Evolutionary conservation across 92 coral and sea anemone species (phyloP).

Genomic region (Chrysogorgia sp.): DNA sequence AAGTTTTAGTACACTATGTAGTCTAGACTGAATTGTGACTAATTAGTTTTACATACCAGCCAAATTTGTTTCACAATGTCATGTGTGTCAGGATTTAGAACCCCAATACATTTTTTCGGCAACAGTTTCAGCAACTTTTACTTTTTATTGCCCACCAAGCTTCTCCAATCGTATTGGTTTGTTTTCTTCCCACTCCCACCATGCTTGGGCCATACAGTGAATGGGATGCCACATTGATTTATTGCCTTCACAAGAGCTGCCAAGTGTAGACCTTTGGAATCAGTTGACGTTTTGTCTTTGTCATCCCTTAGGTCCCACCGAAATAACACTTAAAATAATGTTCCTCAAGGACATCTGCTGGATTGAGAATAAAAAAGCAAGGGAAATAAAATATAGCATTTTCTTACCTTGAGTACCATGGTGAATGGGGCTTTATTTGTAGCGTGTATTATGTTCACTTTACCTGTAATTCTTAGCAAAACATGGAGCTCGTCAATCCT

Average conservation of each 20-base stretch:
- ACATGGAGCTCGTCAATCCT: too few relatives aligned
- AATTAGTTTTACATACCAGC: background rate
- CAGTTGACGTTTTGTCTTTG: background rate
- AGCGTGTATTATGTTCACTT: too few relatives aligned
- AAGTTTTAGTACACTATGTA: too few relatives aligned
- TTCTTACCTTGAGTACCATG: too few relatives aligned
- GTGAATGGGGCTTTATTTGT: too few relatives aligned
- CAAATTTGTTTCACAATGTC: constrained; percentile 26
- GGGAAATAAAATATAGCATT: too few relatives aligned
- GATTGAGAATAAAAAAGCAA: too few relatives aligned
- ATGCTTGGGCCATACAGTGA: constrained; percentile 7
- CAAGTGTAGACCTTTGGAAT: background rate
- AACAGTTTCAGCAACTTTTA: constrained; percentile 5
- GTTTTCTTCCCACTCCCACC: constrained; percentile 19
- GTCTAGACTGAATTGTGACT: too few relatives aligned
- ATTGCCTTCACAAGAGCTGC: background rate
- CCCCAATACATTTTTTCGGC: constrained; percentile 2
- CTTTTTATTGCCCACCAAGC: constrained; percentile 10
- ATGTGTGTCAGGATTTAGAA: constrained; percentile 12
- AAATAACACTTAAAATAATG: background rate
- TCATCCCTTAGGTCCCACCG: too few relatives aligned
- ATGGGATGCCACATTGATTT: constrained; percentile 19
- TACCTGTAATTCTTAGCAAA: too few relatives aligned
- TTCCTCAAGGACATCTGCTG: constrained; percentile 35
- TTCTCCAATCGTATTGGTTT: constrained; percentile 24